phyloP scores from a whole-genome alignment of 1,140 invertebrate genomes.

The Drosophila pruinosa region DNA sequence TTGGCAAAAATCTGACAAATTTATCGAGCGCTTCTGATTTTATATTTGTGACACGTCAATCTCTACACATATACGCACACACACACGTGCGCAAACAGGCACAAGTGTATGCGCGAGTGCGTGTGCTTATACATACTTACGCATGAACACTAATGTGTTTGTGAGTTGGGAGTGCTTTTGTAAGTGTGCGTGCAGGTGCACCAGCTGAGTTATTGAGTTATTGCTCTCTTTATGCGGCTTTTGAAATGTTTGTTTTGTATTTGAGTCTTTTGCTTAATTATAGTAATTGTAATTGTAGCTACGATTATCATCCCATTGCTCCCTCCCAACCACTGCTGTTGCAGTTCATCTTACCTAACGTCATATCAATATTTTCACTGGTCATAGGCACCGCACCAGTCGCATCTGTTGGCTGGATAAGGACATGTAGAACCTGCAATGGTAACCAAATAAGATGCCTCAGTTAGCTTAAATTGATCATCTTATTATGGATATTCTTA shows the following conservation, averaged over 20 bases:
- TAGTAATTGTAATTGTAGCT: background rate
- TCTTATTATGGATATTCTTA: too few species aligned
- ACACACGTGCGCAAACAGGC: background rate
- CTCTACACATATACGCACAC: constrained; percentile 4
- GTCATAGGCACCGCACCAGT: constrained; percentile 90
- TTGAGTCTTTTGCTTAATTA: constrained; percentile 1
- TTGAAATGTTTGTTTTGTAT: constrained; percentile 4
- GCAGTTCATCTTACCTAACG: constrained; percentile 87
- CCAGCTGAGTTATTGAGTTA: constrained; percentile 28
- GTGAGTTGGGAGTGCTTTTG: background rate
- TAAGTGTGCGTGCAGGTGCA: background rate
- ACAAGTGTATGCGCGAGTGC: background rate
- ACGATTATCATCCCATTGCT: background rate
- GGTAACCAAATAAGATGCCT: background rate
- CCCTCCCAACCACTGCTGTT: background rate
- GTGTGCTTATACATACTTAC: background rate
- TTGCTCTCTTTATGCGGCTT: constrained; percentile 25
- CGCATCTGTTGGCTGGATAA: constrained; percentile 81
- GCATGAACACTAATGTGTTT: constrained; percentile 2
- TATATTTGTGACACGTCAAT: constrained; percentile 71
- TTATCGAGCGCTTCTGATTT: constrained; percentile 35
- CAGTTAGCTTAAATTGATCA: too few species aligned
- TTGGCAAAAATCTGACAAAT: constrained; percentile 30
- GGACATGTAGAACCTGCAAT: constrained; percentile 57
- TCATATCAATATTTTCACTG: constrained; percentile 90